Evolutionary conservation across 2,888 invertebrate genomes (phyloP), one percentile per base, ranked within the genome.

Genomic region (Hipparchia sbordonii): DNA sequence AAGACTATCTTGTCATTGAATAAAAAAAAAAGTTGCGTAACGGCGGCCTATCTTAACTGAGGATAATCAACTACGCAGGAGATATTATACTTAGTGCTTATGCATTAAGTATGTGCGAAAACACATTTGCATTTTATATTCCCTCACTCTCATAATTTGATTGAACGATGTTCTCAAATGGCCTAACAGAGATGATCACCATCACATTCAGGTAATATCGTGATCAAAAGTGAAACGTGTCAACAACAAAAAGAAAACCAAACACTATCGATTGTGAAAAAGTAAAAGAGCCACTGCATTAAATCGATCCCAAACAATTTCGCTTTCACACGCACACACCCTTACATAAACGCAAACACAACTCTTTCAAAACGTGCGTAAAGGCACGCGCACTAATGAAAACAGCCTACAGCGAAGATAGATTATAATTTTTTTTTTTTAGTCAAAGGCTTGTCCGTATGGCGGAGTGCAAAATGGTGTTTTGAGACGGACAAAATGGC

Each of bases 381-480:
- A 66, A 71, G 52, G 67, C 48, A 67, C 75, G 69, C 70, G 66
- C 73, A 73, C 70, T 75, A 78, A 78, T 77, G 77, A 78, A 76
- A 78, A 78, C 77, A 71, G 77, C 76, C 77, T 74, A 71, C 72
- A 75, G 76, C 72, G 57, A 66, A 68, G 74, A 75, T 69, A 75
- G 78, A 79, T 79, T 78, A 39, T 23, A 80, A 73, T 71, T 74
- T 78, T 79, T 79, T 79, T 79, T 79, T 78, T 80, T 78, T 80
- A 70, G 70, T 78, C 77, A 77, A 79, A 78, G 77, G 75, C 77
- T 81, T 79, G 77, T 79, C 73, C 76, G 74, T 72, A 76, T 72
- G 76, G 78, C 67, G 82, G 80, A 93, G 93, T 92, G 92, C 92
- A 87, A 90, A 92, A 86, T 85, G 88, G 77, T 93, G 92, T 92